Conservation (phyloP, 1,140 invertebrate species). For the Drosophila pseudoobscura region DNA sequence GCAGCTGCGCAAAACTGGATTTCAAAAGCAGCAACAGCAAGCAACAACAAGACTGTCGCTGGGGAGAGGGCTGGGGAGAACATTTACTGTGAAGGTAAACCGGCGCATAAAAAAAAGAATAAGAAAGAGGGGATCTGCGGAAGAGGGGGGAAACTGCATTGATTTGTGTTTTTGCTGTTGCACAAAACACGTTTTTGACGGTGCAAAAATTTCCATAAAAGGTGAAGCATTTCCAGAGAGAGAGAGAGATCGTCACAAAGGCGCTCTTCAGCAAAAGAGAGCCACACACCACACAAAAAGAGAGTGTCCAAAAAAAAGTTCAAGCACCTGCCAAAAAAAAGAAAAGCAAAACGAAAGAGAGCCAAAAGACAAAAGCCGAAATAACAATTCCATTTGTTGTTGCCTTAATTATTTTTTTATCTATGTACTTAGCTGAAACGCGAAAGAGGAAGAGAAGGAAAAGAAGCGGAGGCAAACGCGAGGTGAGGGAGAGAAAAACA, state of each 20-base stretch:
- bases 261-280: constrained; percentile 8
- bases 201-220: constrained; percentile 47
- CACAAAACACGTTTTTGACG: constrained; percentile 65
- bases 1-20: constrained; percentile 79
- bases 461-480: too few relatives aligned
- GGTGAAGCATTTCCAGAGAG: constrained; percentile 51
- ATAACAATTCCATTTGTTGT: constrained; percentile 70
- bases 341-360: constrained; percentile 34
- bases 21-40: constrained; percentile 61
- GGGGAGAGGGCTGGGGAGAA: constrained; percentile 17
- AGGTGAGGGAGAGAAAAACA: constrained; percentile 15
- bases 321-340: constrained; percentile 75
- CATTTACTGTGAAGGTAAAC: constrained; percentile 70
- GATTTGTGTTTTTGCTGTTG: constrained; percentile 61
- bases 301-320: constrained; percentile 25
- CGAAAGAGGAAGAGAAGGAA: constrained; percentile 1
- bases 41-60: constrained; percentile 7
- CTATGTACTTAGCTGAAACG: constrained; percentile 63
- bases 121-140: constrained; percentile 24
- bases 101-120: constrained; percentile 68
- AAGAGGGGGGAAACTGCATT: constrained; percentile 59
- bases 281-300: constrained; percentile 36
- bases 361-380: constrained; percentile 47
- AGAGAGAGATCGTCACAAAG: constrained; percentile 20
- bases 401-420: constrained; percentile 54